Conservation (phyloP, 1,140 invertebrate genomes). For the Campoletis sonorensis region DNA sequence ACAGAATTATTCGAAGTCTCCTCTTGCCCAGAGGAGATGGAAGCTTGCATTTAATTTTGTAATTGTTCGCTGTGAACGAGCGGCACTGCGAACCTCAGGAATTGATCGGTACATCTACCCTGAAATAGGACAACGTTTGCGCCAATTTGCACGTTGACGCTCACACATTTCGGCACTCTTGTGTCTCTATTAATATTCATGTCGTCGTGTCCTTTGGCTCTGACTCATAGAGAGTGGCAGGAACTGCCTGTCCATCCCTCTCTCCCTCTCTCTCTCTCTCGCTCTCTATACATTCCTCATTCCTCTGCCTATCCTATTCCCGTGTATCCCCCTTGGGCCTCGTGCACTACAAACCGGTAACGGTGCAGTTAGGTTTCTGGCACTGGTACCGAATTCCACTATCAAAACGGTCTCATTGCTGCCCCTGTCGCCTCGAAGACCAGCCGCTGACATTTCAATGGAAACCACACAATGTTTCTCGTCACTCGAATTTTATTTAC, state of each 20-base stretch:
- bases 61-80: not conserved
- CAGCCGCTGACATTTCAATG: no score
- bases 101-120: not conserved
- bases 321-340: not conserved
- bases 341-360: not conserved
- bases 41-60: not conserved
- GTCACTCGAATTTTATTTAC: no score
- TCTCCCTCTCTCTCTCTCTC: no score
- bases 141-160: slow-evolving; percentile 49
- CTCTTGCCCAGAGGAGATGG: not conserved
- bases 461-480: no score
- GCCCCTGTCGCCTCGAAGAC: not conserved
- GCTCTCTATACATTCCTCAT: no score
- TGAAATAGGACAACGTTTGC: slow-evolving; percentile 53
- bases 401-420: not conserved
- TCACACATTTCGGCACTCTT: slow-evolving; percentile 61
- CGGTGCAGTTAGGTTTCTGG: not conserved
- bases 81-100: not conserved
- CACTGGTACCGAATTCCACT: not conserved
- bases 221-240: slow-evolving; percentile 48
- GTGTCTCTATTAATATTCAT: slow-evolving; percentile 69
- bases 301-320: not conserved
- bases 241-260: not conserved
- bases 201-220: slow-evolving; percentile 64
- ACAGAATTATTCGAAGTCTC: not conserved